Evolutionary conservation across 2,888 invertebrate genomes (phyloP), one percentile per base, ranked within the genome.

Genomic region (Epinotia ramella): DNA sequence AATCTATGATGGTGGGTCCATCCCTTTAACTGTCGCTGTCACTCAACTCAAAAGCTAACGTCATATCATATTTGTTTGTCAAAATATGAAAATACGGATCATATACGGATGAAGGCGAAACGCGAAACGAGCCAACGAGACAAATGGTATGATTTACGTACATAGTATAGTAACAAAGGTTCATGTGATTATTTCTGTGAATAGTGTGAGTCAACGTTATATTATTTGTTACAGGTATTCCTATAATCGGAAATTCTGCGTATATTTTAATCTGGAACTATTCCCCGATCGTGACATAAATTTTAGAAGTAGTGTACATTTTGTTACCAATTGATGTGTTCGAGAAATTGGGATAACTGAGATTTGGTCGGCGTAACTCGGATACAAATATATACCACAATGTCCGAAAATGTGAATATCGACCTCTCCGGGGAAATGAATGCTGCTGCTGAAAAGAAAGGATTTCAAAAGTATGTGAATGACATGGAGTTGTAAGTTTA

Each of bases 391-490:
- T 9, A 44, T 46, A 33, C 53, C 56, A 89, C 80, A 79, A 95
- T 95, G 94, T 87, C 93, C 73, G 94, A 94, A 82, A 92, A 89
- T 78, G 92, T 95, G 46, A 92, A 92, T 78, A 92, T 95, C 76
- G 94, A 95, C 83, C 83, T 95, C 73, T 90, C 94, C 5, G 94
- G 95, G 73, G 94, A 95, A 88, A 94, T 95, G 46, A 90, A 88
- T 83, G 89, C 94, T 18, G 87, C 91, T 16, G 81, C 87, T 9
- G 93, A 94, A 82, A 94, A 93, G 80, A 91, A 87, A 85, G 93
- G 94, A 78, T 92, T 94, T 73, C 92, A 93, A 90, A 94, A 95
- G 95, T 95, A 94, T 91, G 94, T 94, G 84, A 90, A 89, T 91
- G 90, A 93, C 86, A 83, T 92, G 87, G 94, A 94, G 89, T 85